Percentiles rank a stretch among this genome's conserved stretches.
Evolutionary conservation across 2,888 invertebrate genomes (phyloP).

Genomic region (Girardia tigrina): DNA sequence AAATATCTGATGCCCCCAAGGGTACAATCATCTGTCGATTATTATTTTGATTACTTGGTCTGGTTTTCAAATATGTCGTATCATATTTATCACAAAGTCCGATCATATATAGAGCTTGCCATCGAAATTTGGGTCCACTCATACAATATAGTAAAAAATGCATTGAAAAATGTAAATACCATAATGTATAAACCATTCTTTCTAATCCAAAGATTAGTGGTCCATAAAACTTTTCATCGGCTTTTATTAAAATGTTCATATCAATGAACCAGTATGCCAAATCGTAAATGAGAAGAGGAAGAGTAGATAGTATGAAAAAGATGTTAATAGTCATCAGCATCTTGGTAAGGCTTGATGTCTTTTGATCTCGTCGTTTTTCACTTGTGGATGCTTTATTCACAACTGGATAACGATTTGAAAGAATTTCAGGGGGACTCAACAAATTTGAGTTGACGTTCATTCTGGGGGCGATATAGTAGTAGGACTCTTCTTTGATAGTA

Average conservation of each 20-base stretch:
- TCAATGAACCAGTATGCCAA: constrained; percentile 10
- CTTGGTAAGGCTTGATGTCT: constrained; percentile 28
- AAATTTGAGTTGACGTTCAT: neutral
- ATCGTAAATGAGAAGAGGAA: constrained; percentile 31
- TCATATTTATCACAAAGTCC: neutral
- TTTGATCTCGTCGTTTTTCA: constrained; percentile 29
- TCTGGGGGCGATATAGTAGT: neutral
- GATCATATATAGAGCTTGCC: constrained; percentile 25
- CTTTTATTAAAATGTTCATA: constrained; percentile 26
- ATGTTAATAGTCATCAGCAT: constrained; percentile 34
- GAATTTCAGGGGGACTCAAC: neutral
- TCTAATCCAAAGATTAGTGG: constrained; percentile 29
- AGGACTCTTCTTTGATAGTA: neutral
- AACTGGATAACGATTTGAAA: neutral
- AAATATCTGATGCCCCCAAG: neutral
- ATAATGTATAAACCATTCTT: constrained; percentile 28
- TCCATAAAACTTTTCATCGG: constrained; percentile 14
- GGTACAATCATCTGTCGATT: neutral
- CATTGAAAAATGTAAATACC: constrained; percentile 34
- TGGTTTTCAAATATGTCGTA: neutral
- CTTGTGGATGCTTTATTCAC: constrained; percentile 25
- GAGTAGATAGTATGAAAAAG: constrained; percentile 33
- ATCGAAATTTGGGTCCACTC: constrained; percentile 35
- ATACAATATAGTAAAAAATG: constrained; percentile 35
- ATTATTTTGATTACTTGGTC: neutral